Conservation (phyloP, 1,140 invertebrate genomes). For the Vanessa atalanta region DNA sequence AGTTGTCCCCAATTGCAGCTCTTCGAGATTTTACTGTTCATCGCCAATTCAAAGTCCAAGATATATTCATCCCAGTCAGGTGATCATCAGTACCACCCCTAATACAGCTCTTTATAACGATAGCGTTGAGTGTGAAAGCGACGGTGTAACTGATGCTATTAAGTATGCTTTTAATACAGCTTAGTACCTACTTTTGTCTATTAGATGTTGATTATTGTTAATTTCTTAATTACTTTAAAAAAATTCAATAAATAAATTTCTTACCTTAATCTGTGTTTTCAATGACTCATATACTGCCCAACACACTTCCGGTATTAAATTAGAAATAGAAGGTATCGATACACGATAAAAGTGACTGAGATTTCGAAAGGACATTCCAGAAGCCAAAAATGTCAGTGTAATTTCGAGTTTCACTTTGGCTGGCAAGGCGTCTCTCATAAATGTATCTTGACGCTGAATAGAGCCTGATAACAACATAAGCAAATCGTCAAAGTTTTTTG, state of each 20-base stretch:
- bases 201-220: constrained; percentile 4
- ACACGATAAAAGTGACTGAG: constrained; percentile 1
- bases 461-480: background rate
- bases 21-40: no score
- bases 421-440: constrained; percentile 1
- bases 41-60: background rate
- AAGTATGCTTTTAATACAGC: constrained; percentile 2
- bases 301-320: constrained; percentile 16
- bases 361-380: constrained; percentile 5
- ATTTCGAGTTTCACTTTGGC: constrained; percentile 5
- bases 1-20: no score
- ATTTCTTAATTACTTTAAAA: constrained; percentile 4
- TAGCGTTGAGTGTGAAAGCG: background rate
- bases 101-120: constrained; percentile 1
- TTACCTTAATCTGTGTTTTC: constrained; percentile 12
- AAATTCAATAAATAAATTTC: constrained; percentile 1
- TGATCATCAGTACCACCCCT: constrained; percentile 1
- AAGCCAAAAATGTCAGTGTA: constrained; percentile 5
- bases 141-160: constrained; percentile 3
- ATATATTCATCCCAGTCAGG: constrained; percentile 5
- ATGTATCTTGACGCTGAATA: constrained; percentile 3
- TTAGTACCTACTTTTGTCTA: constrained; percentile 5
- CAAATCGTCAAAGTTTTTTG: constrained; percentile 20
- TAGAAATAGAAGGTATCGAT: constrained; percentile 8
- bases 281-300: constrained; percentile 10